A percentile compares a stretch with the other conserved stretches of the same genome.
phyloP scores from a whole-genome alignment of 2,888 invertebrate species.

The Hirtodrosophila trivittata region DNA sequence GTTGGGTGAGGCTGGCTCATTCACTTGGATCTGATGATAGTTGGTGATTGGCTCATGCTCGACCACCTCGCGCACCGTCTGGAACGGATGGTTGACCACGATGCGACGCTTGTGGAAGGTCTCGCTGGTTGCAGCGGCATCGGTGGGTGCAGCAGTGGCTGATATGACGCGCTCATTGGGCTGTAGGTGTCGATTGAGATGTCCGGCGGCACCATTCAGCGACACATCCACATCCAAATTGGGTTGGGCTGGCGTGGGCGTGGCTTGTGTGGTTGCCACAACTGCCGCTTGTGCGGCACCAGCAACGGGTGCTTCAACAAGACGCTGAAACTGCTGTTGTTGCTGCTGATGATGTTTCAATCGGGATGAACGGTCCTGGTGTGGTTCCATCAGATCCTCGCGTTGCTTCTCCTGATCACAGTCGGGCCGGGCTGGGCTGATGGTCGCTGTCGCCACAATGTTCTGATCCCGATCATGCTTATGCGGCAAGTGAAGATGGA shows the following conservation, averaged over 20 bases:
- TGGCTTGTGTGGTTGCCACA: constrained; percentile 53
- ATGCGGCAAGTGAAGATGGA: constrained; percentile 76
- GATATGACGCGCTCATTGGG: constrained; percentile 85
- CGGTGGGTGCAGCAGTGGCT: constrained; percentile 85
- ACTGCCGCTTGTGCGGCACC: constrained; percentile 17
- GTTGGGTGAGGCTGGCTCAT: constrained; percentile 84
- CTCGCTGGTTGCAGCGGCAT: constrained; percentile 85
- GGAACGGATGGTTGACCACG: constrained; percentile 86
- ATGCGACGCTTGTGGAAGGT: constrained; percentile 86
- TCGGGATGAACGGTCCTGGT: constrained; percentile 32
- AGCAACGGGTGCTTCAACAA: constrained; percentile 81
- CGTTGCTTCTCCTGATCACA: constrained; percentile 50
- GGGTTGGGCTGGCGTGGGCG: constrained; percentile 41
- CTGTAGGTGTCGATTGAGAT: constrained; percentile 70
- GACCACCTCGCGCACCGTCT: constrained; percentile 86
- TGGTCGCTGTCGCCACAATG: constrained; percentile 67
- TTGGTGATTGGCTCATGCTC: constrained; percentile 86
- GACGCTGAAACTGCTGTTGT: constrained; percentile 85
- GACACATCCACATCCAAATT: constrained; percentile 76
- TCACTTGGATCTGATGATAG: constrained; percentile 85
- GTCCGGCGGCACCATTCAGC: constrained; percentile 82
- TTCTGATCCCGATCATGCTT: constrained; percentile 57
- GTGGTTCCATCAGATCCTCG: constrained; percentile 7
- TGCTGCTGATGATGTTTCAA: constrained; percentile 30
- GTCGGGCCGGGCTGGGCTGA: constrained; percentile 66